A percentile compares a stretch with the other conserved stretches of the same genome.
These are phyloP conservation scores for Aramus guarauna DNA, from an alignment of 2,113 vertebrate species.

Conservation along the genomic window DNA sequence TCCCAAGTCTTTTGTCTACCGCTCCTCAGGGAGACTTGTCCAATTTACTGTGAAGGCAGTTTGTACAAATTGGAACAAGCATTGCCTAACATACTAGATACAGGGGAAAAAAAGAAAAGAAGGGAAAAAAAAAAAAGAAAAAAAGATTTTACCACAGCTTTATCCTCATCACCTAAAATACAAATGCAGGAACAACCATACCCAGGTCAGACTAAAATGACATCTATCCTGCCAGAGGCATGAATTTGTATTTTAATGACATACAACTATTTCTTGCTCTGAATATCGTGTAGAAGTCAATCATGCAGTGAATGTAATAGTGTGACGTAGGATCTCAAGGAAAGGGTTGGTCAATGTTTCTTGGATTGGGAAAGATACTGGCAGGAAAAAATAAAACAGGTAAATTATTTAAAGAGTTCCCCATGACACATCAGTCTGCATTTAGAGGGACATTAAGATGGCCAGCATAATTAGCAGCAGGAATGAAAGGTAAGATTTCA, in stretches of 20 bases:
- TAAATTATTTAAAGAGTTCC: not conserved
- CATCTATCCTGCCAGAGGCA: not conserved
- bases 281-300: not conserved
- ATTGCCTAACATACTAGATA: not conserved
- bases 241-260: not conserved
- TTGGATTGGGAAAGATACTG: not conserved
- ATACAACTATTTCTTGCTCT: not conserved
- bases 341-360: not conserved
- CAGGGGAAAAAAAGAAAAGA: not conserved
- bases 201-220: not conserved
- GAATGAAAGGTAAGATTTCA: not conserved
- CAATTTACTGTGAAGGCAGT: conserved; percentile 26
- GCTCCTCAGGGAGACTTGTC: conserved; percentile 16
- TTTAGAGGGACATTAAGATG: not conserved
- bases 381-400: not conserved
- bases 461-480: not conserved
- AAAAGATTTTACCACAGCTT: not conserved
- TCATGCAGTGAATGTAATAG: not conserved
- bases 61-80: conserved; percentile 3
- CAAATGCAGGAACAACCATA: not conserved
- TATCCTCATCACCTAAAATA: not conserved
- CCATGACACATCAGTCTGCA: not conserved
- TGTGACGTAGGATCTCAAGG: not conserved
- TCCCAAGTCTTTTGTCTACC: conserved; percentile 23
- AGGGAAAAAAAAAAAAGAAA: too few species aligned